phyloP scores from a whole-genome alignment of 2,113 vertebrate genomes.

The Lophochroa leadbeateri region DNA sequence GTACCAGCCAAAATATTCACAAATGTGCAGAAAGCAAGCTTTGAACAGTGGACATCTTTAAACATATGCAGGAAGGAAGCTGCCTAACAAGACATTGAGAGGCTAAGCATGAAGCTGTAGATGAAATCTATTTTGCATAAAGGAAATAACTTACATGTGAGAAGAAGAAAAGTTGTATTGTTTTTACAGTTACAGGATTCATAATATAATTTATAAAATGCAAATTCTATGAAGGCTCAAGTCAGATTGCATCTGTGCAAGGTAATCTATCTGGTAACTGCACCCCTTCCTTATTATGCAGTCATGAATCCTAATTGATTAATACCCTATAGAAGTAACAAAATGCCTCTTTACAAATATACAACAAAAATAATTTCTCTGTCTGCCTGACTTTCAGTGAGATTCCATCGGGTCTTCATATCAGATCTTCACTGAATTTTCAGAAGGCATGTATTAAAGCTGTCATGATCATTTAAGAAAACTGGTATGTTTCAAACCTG shows the following conservation, averaged over 20 bases:
- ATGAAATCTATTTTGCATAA: not conserved
- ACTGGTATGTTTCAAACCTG: not conserved
- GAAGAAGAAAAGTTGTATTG: not conserved
- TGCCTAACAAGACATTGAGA: not conserved
- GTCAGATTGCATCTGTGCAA: not conserved
- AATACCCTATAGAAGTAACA: not conserved
- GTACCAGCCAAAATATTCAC: not conserved
- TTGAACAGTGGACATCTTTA: not conserved
- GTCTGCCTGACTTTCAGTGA: not conserved
- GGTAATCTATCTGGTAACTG: not conserved
- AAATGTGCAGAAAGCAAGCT: not conserved
- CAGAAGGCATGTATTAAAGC: not conserved
- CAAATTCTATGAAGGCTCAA: not conserved
- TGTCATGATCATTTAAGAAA: not conserved
- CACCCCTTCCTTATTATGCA: not conserved
- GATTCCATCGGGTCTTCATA: not conserved
- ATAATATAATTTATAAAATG: not conserved
- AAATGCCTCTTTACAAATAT: not conserved
- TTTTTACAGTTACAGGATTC: not conserved
- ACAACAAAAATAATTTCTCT: not conserved
- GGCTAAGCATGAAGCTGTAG: not conserved
- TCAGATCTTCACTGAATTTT: not conserved
- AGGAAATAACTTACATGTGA: not conserved
- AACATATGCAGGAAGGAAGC: not conserved
- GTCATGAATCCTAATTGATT: not conserved